Evolutionary conservation across 2,113 vertebrate genomes (phyloP).

Genomic region (Xerus inauris): DNA sequence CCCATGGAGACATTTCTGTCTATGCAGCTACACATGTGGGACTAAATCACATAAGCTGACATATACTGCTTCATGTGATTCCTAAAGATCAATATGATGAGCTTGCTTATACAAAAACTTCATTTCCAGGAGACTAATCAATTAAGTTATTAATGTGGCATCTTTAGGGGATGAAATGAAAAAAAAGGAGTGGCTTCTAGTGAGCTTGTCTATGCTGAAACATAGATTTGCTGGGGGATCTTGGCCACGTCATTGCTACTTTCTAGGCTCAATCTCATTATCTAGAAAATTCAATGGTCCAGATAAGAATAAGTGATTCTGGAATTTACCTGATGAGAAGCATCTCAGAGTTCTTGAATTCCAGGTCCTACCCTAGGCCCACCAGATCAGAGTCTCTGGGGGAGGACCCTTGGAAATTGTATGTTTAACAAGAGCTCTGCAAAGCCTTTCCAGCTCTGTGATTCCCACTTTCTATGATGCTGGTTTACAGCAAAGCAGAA

Average conservation of each 20-base stretch:
- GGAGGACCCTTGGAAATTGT: rapidly evolving
- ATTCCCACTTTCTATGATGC: background rate
- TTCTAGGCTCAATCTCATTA: background rate
- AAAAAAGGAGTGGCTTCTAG: background rate
- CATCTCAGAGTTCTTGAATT: background rate
- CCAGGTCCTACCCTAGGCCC: background rate
- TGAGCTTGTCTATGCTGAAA: background rate
- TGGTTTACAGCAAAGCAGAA: background rate
- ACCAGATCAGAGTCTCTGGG: background rate
- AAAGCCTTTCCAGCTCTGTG: background rate
- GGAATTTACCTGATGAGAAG: background rate
- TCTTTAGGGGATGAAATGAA: background rate
- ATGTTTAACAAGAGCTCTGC: background rate
- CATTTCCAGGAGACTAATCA: background rate
- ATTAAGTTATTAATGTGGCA: background rate
- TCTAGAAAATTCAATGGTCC: background rate
- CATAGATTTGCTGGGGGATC: background rate
- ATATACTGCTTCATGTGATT: background rate
- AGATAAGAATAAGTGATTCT: background rate
- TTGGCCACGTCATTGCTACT: background rate
- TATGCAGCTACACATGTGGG: background rate
- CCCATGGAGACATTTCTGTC: background rate
- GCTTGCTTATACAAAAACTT: background rate
- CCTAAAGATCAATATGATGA: background rate
- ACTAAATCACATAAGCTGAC: background rate